Evolutionary conservation across 2,797 vertebrate species (phyloP).

Genomic region (Staurois parvus): DNA sequence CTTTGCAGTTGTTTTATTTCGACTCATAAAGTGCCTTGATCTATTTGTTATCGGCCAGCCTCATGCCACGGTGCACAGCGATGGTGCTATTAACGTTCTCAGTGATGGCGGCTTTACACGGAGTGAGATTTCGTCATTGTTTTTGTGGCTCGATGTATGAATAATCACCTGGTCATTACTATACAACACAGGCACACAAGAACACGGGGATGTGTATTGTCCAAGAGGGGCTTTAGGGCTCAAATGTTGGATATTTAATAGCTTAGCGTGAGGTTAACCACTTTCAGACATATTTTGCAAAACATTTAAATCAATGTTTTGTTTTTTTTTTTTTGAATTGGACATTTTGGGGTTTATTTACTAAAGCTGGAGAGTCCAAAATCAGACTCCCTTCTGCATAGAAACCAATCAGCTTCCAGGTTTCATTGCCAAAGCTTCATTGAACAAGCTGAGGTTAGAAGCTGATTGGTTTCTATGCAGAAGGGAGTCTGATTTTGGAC

Average conservation of each 20-base stretch:
- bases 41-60: slow-evolving; percentile 69
- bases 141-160: slow-evolving; percentile 3
- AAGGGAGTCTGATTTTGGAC: too few relatives aligned
- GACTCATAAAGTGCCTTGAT: slow-evolving; percentile 82
- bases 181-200: neutral
- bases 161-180: neutral
- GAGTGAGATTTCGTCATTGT: slow-evolving; percentile 22
- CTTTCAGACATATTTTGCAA: too few relatives aligned
- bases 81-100: slow-evolving; percentile 75
- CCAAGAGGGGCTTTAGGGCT: neutral
- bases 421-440: too few relatives aligned
- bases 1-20: slow-evolving; percentile 75
- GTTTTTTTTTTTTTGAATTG: too few relatives aligned
- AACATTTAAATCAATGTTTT: too few relatives aligned
- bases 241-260: neutral
- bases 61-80: slow-evolving; percentile 70
- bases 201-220: neutral
- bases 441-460: too few relatives aligned
- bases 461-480: too few relatives aligned
- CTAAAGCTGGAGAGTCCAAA: too few relatives aligned
- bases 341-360: too few relatives aligned
- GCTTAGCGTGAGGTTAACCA: neutral
- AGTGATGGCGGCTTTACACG: slow-evolving; percentile 70
- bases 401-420: too few relatives aligned
- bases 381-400: too few relatives aligned